Base-by-base conservation (phyloP, 1,140 invertebrate species). In the Drosophila suzukii region DNA sequence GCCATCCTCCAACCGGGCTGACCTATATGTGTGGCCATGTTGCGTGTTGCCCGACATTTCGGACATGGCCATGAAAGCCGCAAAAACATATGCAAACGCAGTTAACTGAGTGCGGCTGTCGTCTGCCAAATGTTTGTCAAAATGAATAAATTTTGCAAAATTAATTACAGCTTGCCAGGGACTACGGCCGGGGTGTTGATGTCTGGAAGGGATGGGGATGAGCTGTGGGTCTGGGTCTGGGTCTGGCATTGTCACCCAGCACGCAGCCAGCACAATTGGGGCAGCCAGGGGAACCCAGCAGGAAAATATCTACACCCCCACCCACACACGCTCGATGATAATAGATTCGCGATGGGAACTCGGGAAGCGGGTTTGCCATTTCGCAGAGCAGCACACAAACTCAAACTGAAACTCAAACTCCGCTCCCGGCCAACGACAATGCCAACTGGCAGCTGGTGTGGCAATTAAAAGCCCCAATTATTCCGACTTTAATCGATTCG, bases 131-230 rank as follows among this genome's bases (percentile, higher is more conserved):
- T 82, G 76, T 85, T 68, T 81, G 73, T 76, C 65, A 66, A 76
- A 83, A 79, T 78, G 66, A 89, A 73, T 78, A 84, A 83, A 88
- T 89, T 88, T 83, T 83, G 66, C 68, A 89, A 71, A 88, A 83
- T 88, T 83, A 88, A 89, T 88, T 88, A 77, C 75, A 83, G 73
- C 72, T 77, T 61, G 59, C 54, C 57, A 20, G 50, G 27, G 55
- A 44, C 50, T 32, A 8, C 34, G 55, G 38, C 15, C 27, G 2
- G 65, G 63, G 68, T 50, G 68, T 72, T 72, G 58, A 71, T 58
- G 51, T 56, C 20, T 36, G 68, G 66, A 15, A 6, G 66, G 68
- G 51, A 38, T 11, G 43, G 10, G 2, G 68, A 43, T 30, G 4
- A 15, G 8, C 0, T 44, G 43, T 15, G 11, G 20, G 65, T 27